Percentiles rank a stretch among this genome's conserved stretches.
Evolutionary conservation across 2,888 invertebrate species (phyloP).

Genomic region (Monochamus alternatus): DNA sequence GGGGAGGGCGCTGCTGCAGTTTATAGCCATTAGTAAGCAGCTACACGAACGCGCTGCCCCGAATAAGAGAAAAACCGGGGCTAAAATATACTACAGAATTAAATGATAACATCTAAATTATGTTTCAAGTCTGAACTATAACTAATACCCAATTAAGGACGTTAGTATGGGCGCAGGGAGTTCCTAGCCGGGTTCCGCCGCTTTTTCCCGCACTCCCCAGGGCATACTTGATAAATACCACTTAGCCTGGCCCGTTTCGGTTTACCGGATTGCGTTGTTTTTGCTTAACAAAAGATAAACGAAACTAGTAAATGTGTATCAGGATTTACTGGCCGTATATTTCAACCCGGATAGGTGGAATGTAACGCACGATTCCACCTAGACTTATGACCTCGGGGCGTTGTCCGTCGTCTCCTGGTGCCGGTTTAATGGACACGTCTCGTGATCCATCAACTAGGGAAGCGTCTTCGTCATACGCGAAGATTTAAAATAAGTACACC

Average conservation of each 20-base stretch:
- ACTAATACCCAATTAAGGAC: constrained; percentile 56
- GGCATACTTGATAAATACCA: constrained; percentile 66
- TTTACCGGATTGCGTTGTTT: constrained; percentile 65
- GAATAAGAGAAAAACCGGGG: background rate
- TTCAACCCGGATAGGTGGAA: constrained; percentile 54
- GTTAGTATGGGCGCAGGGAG: constrained; percentile 54
- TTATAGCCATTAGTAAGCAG: background rate
- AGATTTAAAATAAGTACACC: no score
- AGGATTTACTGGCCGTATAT: constrained; percentile 58
- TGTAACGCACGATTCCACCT: constrained; percentile 11
- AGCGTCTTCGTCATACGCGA: no score
- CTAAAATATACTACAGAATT: constrained; percentile 27
- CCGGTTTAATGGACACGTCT: no score
- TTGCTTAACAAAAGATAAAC: constrained; percentile 65
- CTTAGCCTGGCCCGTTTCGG: constrained; percentile 61
- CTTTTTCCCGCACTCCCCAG: constrained; percentile 51
- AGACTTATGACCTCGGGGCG: constrained; percentile 14
- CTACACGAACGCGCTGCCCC: background rate
- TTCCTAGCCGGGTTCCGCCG: constrained; percentile 42
- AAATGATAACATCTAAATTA: constrained; percentile 50
- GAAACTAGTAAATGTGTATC: constrained; percentile 60
- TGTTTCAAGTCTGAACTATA: constrained; percentile 52
- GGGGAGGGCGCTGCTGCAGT: background rate
- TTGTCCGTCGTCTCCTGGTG: background rate
- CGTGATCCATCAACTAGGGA: no score